Evolutionary conservation across 2,797 vertebrate species (phyloP).

Genomic region (Sternarchorhynchus goeldii): DNA sequence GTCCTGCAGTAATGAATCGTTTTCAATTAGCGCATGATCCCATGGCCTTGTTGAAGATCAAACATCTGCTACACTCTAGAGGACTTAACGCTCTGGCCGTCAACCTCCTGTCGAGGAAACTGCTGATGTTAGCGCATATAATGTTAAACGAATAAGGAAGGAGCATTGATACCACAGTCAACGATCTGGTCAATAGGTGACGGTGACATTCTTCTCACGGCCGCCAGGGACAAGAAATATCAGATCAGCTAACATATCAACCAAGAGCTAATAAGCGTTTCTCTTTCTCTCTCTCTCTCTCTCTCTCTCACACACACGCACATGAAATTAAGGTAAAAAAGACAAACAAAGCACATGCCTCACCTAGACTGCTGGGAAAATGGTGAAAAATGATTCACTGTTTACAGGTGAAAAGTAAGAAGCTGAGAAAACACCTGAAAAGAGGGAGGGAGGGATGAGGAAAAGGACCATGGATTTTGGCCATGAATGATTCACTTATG

Average conservation of each 20-base stretch:
- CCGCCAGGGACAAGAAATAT: background rate
- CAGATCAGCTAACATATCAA: background rate
- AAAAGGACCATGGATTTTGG: too few species aligned
- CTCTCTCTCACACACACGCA: background rate
- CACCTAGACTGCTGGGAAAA: background rate
- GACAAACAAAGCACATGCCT: background rate
- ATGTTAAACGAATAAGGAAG: constrained; percentile 4
- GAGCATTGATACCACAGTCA: background rate
- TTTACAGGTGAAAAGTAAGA: background rate
- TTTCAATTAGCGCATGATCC: background rate
- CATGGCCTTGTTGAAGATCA: background rate
- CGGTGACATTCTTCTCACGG: background rate
- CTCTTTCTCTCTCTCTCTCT: background rate
- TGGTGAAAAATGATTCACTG: background rate
- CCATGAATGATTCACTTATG: too few species aligned
- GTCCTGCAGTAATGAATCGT: background rate
- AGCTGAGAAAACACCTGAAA: background rate
- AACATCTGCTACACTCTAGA: background rate
- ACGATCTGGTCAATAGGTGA: background rate
- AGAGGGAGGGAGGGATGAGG: background rate
- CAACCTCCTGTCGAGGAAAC: background rate
- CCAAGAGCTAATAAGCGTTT: background rate
- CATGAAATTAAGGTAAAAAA: background rate
- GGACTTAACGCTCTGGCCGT: background rate
- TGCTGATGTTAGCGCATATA: background rate